Evolutionary conservation across 2,888 invertebrate species (phyloP), one percentile per base, ranked within the genome.

Genomic region (Drosophila trichaetosa): DNA sequence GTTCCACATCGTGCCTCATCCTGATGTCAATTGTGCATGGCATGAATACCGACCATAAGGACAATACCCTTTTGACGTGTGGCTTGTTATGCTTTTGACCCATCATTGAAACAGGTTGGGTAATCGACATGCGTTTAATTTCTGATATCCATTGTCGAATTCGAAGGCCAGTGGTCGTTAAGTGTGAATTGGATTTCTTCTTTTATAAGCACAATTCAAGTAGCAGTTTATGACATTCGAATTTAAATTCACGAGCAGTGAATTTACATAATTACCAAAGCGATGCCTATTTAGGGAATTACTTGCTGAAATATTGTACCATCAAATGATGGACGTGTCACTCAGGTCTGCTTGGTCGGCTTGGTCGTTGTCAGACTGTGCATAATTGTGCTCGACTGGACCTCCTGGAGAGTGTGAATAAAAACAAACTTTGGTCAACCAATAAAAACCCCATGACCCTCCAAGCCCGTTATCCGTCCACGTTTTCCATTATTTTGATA

Each of bases 401-500:
- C 64, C 72, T 61, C 77, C 67, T 53, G 70, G 33, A 46, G 70
- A 58, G 56, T 57, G 29, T 48, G 40, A 76, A 76, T 62, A 76
- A 79, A 69, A 80, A 53, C 46, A 48, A 64, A 61, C 63, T 65
- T 67, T 29, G 66, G 77, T 76, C 71, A 64, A 62, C 57, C 68
- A 69, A 79, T 69, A 63, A 54, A 53, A 62, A 21, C 53, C 31
- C 1, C 33, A 1, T 46, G 53, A 21, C 29, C 33, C 49, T 34
- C 27, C 27, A 34, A 49, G 7, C 31, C 40, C 4, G 53, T 13
- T 24, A 34, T 61, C 18, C 40, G 40, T 56, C n/a, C 63, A 66
- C 81, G 69, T 76, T 84, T 82, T 76, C 69, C 89, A 84, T 84
- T 89, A 87, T 82, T 82, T 74, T 64, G 63, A 49, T 85, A 84